Evolutionary conservation across 2,888 invertebrate genomes (phyloP), one percentile per base, ranked within the genome.

Genomic region (Spilosoma lubricipeda): DNA sequence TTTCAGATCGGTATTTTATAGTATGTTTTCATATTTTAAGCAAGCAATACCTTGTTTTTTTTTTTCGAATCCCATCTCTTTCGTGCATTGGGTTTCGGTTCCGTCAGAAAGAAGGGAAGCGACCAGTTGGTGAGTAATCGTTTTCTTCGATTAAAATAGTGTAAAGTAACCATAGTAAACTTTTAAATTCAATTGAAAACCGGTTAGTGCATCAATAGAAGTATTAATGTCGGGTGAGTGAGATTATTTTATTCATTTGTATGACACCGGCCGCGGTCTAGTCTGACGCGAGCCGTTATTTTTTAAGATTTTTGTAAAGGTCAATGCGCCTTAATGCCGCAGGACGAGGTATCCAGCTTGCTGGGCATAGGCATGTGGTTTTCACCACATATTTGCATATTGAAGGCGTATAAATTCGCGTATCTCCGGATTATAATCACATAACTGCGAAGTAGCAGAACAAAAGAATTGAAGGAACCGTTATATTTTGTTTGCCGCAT

Each of bases 231-330:
- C 79, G 71, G 85, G 87, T 87, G 68, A 88, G 86, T 87, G 74
- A 42, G 39, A 67, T 63, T 80, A 73, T 77, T 74, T 71, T 68
- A 67, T 71, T 72, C 45, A 73, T 80, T 65, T 82, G 63, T 70
- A 67, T 74, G 80, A 83, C 82, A 81, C 80, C 84, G 82, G 84
- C 80, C 83, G 79, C 80, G 81, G 82, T 79, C 79, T 75, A 78
- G 85, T 82, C 79, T 82, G 81, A 78, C 76, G 81, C 83, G 86
- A 86, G 93, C 95, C 95, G 95, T 95, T 95, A 95, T 92, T 94
- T 94, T 95, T 94, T 90, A 93, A 94, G 91, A 94, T 93, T 90
- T 88, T 88, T 84, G 79, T 85, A 85, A 87, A 90, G 95, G 95
- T 95, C 95, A 95, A 90, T 93, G 95, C 82, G 94, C 95, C 89